Base-by-base conservation (phyloP, 1,140 invertebrate species). In the Drosophila neocordata region DNA sequence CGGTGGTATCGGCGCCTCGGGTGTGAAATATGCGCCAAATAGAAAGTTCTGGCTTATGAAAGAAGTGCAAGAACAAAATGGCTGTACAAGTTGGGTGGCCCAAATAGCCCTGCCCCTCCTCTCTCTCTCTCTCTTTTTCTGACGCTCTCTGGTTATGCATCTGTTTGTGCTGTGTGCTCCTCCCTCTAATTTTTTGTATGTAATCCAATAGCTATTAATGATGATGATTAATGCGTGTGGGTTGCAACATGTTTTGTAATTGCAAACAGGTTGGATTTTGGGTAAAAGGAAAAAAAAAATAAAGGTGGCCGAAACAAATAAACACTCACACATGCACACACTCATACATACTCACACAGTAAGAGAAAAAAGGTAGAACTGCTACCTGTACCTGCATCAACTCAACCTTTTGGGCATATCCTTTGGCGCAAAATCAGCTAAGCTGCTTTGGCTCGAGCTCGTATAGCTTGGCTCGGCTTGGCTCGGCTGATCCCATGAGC, bases 201-300 rank as follows among this genome's bases (percentile, higher is more conserved):
- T 72, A 88, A 88, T 56, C 69, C 65, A 77, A 88, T 88, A 85
- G 57, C 76, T 55, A 76, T 88, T 88, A 88, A 83, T 88, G 73
- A 68, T 88, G 83, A 88, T 88, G 69, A 59, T 73, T 77, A 65
- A 31, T 59, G 55, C 64, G 41, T 63, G 62, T 72, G 79, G 70
- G 83, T 87, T 87, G 75, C 82, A 82, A 68, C 82, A 88, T 85
- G 82, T 85, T 85, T 66, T 69, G 83, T 85, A 85, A 85, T 85
- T 85, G 82, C 62, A 65, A 76, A 81, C 78, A 81, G 78, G 73
- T 72, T 77, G 73, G 52, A 11, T 34, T 55, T 55, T 55, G 27
- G 27, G 53, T 15, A 20, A 44, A 48, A 18, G 41, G 41, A 18
- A 18, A 11, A 48, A 20, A 48, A 35, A 48, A 24, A 0, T 24